phyloP scores from a whole-genome alignment of 2,888 invertebrate genomes.

The Chirona hameri region DNA sequence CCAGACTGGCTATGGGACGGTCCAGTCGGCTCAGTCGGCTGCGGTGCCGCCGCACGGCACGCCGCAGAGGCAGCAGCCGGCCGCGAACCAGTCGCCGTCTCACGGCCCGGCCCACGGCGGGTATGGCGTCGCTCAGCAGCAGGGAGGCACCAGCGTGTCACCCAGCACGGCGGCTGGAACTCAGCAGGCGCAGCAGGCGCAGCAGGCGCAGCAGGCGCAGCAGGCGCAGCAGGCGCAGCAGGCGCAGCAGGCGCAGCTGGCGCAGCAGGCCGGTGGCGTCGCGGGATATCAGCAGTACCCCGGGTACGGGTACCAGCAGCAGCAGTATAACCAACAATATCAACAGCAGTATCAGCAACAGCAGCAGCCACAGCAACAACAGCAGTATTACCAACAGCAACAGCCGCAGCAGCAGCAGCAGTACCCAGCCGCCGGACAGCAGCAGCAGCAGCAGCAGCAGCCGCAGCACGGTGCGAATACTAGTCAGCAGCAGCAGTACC shows the following conservation, averaged over 20 bases:
- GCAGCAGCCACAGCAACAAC: conserved; percentile 12
- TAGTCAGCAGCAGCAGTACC: conserved; percentile 37
- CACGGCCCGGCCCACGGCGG: background rate
- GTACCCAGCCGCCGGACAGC: conserved; percentile 32
- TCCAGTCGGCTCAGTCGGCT: background rate
- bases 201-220: too few species aligned
- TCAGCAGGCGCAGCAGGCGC: too few species aligned
- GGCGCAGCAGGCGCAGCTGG: conserved; percentile 40
- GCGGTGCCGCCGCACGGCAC: background rate
- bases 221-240: too few species aligned
- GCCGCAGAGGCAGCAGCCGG: conserved; percentile 32
- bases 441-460: conserved; percentile 33
- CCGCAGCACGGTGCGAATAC: conserved; percentile 34
- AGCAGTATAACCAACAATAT: conserved; percentile 36
- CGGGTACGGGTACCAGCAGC: conserved; percentile 28
- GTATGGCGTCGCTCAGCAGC: background rate
- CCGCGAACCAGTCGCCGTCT: conserved; percentile 29
- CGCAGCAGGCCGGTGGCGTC: conserved; percentile 28
- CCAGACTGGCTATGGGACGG: background rate
- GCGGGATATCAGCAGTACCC: background rate
- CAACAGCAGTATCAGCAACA: conserved; percentile 29
- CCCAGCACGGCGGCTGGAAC: conserved; percentile 38
- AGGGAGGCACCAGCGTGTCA: background rate
- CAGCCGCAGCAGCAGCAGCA: conserved; percentile 37
- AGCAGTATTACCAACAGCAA: conserved; percentile 34